Conservation (phyloP, 1,140 invertebrate species). For the Heliconius congener region DNA sequence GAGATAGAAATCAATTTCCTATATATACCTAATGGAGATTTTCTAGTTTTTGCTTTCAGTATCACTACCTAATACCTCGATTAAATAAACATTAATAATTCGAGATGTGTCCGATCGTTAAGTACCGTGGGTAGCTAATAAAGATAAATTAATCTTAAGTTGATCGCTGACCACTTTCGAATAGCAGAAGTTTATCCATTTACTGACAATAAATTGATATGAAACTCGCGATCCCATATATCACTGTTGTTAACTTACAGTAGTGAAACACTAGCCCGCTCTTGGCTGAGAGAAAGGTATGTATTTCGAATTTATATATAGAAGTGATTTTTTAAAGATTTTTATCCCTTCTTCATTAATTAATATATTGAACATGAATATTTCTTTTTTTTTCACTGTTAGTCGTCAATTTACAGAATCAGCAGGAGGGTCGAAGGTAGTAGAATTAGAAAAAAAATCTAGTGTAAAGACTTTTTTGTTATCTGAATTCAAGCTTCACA, state of each 20-base stretch:
- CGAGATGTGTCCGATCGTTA: constrained; percentile 17
- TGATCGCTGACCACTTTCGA: constrained; percentile 49
- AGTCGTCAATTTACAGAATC: too few species aligned
- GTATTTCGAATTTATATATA: not conserved
- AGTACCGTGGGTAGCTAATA: constrained; percentile 28
- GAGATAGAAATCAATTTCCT: not conserved
- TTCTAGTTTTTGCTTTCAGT: not conserved
- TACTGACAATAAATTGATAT: constrained; percentile 55
- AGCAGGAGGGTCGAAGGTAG: too few species aligned
- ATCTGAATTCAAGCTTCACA: too few species aligned
- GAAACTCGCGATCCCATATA: constrained; percentile 50
- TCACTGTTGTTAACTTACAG: constrained; percentile 40
- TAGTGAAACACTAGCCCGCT: constrained; percentile 17
- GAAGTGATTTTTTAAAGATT: not conserved
- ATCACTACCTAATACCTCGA: not conserved
- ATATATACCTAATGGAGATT: not conserved
- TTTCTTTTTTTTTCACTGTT: too few species aligned
- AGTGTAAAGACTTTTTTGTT: too few species aligned
- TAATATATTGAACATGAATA: too few species aligned
- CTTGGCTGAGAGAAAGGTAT: not conserved
- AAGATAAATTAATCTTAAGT: constrained; percentile 36
- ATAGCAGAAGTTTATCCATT: constrained; percentile 52
- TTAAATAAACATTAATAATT: constrained; percentile 19
- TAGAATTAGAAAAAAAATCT: too few species aligned
- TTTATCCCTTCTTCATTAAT: not conserved